Evolutionary conservation across 2,888 invertebrate species (phyloP), one percentile per base, ranked within the genome.

Genomic region (Cephus sareptanus): DNA sequence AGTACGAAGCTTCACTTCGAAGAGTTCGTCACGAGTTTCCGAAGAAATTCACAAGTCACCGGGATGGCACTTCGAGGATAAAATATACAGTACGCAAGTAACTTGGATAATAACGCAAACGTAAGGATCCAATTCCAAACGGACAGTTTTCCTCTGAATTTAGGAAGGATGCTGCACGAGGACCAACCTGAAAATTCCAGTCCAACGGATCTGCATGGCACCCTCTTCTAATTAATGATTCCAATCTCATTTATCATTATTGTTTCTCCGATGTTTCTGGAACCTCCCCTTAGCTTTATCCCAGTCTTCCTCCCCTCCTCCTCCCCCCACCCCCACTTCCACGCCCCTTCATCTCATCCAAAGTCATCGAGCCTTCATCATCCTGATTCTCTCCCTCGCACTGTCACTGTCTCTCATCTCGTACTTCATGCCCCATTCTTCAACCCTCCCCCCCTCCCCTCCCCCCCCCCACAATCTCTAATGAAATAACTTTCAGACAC

Each of bases 401-500:
- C 56, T 56, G 15, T 30, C 40, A 11, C 30, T 13, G 37, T 75
- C 75, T 75, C 75, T 75, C 30, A 15, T 70, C 70, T 70, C 74
- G 74, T 74, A 9, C 71, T n/a, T 78, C 75, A 15, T 74, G 75
- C 31, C 76, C 69, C 79, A 76, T 74, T 76, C 71, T 56, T 73
- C 76, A 68, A 76, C 34, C 34, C 31, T 69, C 23, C 40, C n/a
- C 75, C 75, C 35, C 31, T 69, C 77, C 73, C 71, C 31, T 68
- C n/a, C 73, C 74, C 35, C 34, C 74, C 74, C 69, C 69, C 13
- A 9, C 34, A 76, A 23, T 75, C 85, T 85, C 85, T 90, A 88
- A 90, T 90, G 89, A 89, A 90, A 90, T 90, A 90, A 90, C 89
- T 90, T 87, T 82, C 84, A 86, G 87, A 88, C 88, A 88, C 87